Evolutionary conservation across 2,888 invertebrate genomes (phyloP).

Genomic region (Pemphredon lugubris): DNA sequence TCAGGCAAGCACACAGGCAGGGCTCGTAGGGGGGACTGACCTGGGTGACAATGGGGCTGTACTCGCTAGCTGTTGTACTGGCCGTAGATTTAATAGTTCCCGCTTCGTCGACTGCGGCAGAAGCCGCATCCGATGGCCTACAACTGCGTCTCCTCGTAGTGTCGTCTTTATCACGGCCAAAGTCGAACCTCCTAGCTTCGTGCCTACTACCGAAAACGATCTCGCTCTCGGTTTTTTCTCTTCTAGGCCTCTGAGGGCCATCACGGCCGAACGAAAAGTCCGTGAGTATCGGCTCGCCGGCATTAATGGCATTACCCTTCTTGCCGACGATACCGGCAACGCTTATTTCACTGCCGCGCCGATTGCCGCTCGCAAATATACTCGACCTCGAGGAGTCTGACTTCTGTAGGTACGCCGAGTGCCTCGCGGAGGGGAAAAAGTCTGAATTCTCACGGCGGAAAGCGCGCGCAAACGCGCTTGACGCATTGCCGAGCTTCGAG

Average conservation of each 20-base stretch:
- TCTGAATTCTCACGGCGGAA: conserved; percentile 93
- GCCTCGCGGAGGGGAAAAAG: conserved; percentile 89
- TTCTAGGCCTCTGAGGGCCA: conserved; percentile 84
- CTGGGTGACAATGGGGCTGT: conserved; percentile 78
- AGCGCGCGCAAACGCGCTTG: conserved; percentile 87
- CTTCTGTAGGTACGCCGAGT: conserved; percentile 87
- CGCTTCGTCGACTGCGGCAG: conserved; percentile 71
- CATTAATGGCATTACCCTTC: conserved; percentile 81
- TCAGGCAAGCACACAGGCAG: conserved; percentile 71
- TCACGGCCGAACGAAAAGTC: conserved; percentile 84
- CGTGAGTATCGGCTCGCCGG: conserved; percentile 87
- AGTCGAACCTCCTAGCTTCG: conserved; percentile 80
- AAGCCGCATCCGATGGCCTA: conserved; percentile 79
- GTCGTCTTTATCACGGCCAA: conserved; percentile 74
- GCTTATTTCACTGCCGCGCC: conserved; percentile 83
- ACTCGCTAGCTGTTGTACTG: conserved; percentile 79
- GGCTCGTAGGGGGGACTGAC: conserved; percentile 75
- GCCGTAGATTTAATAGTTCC: conserved; percentile 78
- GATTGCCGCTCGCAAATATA: conserved; percentile 86
- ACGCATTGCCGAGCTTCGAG: conserved; percentile 84
- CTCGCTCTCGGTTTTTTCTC: conserved; percentile 95
- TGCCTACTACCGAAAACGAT: conserved; percentile 88
- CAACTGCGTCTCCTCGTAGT: conserved; percentile 80
- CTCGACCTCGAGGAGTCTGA: conserved; percentile 80
- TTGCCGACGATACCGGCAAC: conserved; percentile 76